These are phyloP conservation scores for Carposina sasakii DNA, from an alignment of 1,140 invertebrate genomes.

Conservation along the genomic window DNA sequence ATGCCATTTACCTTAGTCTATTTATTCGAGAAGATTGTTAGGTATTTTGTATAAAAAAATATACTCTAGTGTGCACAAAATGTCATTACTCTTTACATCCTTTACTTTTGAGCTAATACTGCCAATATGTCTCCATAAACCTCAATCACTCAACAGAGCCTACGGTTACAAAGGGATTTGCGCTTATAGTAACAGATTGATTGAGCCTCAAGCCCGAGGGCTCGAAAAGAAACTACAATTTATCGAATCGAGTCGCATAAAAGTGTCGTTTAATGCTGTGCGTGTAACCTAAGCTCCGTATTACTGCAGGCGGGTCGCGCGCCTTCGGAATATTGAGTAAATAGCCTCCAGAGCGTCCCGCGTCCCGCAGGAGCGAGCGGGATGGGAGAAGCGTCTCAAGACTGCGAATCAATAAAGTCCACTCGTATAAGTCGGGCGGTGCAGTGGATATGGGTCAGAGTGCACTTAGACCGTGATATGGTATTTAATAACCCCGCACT, in stretches of 20 bases:
- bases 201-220: no score
- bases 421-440: slow-evolving; percentile 62
- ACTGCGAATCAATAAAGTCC: slow-evolving; percentile 71
- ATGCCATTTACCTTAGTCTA: no score
- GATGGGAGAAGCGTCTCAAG: slow-evolving; percentile 58
- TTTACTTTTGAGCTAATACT: no score
- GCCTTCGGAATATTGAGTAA: slow-evolving; percentile 63
- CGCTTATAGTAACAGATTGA: no score
- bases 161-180: no score
- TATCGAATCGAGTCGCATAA: slow-evolving; percentile 28
- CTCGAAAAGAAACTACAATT: slow-evolving; percentile 17
- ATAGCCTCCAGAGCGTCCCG: slow-evolving; percentile 39
- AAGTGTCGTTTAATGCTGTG: slow-evolving; percentile 30
- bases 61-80: no score
- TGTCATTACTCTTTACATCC: no score
- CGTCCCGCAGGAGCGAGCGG: slow-evolving; percentile 35
- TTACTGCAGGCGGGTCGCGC: slow-evolving; percentile 50
- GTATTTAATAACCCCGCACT: slow-evolving; percentile 56
- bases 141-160: no score
- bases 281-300: slow-evolving; percentile 47
- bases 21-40: no score
- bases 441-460: slow-evolving; percentile 65
- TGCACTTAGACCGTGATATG: slow-evolving; percentile 53
- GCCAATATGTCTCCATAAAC: no score
- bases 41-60: no score